phyloP scores from a whole-genome alignment of 2,113 vertebrate species.

The Lamprologus lemairii region DNA sequence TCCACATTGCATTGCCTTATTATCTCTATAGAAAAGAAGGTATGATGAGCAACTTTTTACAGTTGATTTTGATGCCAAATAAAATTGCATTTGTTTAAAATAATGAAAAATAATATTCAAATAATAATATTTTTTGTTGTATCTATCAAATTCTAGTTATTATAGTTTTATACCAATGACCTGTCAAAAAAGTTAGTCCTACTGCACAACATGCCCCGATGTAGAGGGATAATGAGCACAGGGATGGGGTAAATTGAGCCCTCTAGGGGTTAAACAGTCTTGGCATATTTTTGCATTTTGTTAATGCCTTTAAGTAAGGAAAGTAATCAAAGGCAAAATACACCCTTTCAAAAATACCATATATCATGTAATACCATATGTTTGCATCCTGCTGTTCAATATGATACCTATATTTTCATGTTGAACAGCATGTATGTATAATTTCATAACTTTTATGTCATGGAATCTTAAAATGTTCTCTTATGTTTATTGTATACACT shows the following conservation, averaged over 20 bases:
- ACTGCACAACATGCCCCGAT: neutral
- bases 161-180: neutral
- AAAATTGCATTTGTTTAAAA: neutral
- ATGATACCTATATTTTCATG: neutral
- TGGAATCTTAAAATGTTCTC: neutral
- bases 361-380: neutral
- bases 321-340: neutral
- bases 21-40: neutral
- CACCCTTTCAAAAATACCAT: neutral
- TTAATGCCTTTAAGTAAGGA: neutral
- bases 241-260: neutral
- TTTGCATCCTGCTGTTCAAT: neutral
- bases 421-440: neutral
- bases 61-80: neutral
- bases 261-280: neutral
- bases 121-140: neutral
- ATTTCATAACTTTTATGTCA: neutral
- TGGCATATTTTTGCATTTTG: neutral
- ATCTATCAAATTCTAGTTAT: neutral
- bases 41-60: neutral
- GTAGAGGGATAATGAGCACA: neutral
- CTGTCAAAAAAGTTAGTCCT: neutral
- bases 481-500: neutral
- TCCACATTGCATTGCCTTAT: neutral
- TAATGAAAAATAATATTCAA: neutral